Evolutionary conservation across 1,140 invertebrate species (phyloP), one percentile per base, ranked within the genome.

Genomic region (Diorhabda carinulata): DNA sequence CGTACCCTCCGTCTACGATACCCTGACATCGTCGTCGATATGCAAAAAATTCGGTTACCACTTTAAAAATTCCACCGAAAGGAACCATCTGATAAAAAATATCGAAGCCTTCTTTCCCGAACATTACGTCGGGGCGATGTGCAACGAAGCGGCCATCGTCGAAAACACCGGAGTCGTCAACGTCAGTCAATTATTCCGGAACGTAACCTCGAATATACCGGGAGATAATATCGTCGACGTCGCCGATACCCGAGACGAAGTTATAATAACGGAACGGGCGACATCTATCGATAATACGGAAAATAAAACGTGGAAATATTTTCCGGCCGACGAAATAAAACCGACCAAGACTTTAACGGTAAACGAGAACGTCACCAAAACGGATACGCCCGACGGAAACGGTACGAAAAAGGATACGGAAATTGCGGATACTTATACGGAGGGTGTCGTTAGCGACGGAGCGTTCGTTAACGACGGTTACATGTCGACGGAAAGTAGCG

Each of bases 91-190:
- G 42, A 52, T 68, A 45, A 66, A 57, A 42, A 70, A 59, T 41
- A 60, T 75, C n/a, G 47, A 79, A 79, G 82, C 69, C 76, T 78
- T 91, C 70, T 87, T 92, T 74, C 83, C 87, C 8, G 74, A 83
- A 3, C 87, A 88, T 71, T 91, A 91, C 76, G 80, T 93, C 63
- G 86, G 90, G 7, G 90, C 91, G n/a, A 81, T 93, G 57, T 94
- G 92, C 78, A 91, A 92, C 78, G 83, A 88, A 52, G 78, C 91
- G 40, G 89, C 88, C 3, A 85, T 88, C 57, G 84, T 84, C 57
- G 86, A 90, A 70, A 87, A 87, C 62, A 89, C 89, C 79, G 85
- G 88, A n/a, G 84, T 86, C n/a, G 79, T 89, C 61, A 90, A 90
- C 74, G 83, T 84, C 3, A 87, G 84, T 71, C 71, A 77, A 47